phyloP scores from a whole-genome alignment of 2,888 invertebrate genomes.

The Parthenolecanium corni region DNA sequence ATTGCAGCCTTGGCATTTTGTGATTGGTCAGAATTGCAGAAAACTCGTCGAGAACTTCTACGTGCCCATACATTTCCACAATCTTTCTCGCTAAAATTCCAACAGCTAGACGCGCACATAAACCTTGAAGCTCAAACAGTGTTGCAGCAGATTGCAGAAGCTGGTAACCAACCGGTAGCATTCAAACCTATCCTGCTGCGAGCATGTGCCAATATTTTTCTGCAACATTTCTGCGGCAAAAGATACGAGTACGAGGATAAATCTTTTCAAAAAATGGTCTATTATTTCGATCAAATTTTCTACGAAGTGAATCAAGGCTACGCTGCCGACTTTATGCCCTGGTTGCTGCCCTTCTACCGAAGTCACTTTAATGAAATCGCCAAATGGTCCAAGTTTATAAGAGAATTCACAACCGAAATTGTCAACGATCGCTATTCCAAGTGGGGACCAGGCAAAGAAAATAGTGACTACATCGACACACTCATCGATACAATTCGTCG shows the following conservation, averaged over 20 bases:
- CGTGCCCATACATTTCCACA: slow-evolving; percentile 48
- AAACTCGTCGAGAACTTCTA: slow-evolving; percentile 48
- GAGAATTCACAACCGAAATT: slow-evolving; percentile 44
- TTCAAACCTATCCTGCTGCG: slow-evolving; percentile 43
- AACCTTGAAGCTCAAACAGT: slow-evolving; percentile 21
- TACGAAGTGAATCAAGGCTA: slow-evolving; percentile 57
- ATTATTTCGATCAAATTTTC: slow-evolving; percentile 52
- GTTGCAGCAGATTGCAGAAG: slow-evolving; percentile 30
- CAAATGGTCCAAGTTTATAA: slow-evolving; percentile 44
- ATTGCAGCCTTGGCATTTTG: slow-evolving; percentile 55
- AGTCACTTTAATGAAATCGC: slow-evolving; percentile 44
- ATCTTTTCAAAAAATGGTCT: slow-evolving; percentile 43
- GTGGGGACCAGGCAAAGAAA: slow-evolving; percentile 36
- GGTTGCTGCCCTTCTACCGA: slow-evolving; percentile 46
- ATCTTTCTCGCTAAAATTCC: slow-evolving; percentile 45
- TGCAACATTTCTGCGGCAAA: slow-evolving; percentile 49
- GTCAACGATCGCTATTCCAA: slow-evolving; percentile 43
- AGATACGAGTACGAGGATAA: slow-evolving; percentile 41
- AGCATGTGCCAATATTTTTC: slow-evolving; percentile 50
- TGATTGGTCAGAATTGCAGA: slow-evolving; percentile 54
- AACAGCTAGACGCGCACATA: slow-evolving; percentile 34
- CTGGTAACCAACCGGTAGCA: slow-evolving; percentile 32
- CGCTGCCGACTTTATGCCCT: slow-evolving; percentile 53
- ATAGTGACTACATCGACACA: slow-evolving; percentile 48
- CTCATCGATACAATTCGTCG: slow-evolving; percentile 45